Base-by-base conservation (phyloP, 2,888 invertebrate genomes). In the Andrena praecox region DNA sequence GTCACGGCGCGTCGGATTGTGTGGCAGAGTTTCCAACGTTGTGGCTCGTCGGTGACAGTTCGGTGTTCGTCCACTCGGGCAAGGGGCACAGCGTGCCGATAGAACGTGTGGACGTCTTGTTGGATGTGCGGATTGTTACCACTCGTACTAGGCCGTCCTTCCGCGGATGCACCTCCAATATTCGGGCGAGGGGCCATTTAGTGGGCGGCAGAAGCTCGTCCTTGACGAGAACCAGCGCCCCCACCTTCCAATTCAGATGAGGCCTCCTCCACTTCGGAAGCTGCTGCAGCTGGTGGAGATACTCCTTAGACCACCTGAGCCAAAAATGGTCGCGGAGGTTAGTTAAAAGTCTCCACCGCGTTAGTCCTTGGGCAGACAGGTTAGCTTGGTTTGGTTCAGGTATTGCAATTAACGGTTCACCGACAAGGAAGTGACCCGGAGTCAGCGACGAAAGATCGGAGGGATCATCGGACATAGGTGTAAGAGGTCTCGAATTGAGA, bases 351-450 rank as follows among this genome's bases (percentile, higher is more conserved):
- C 5, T 48, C 48, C 48, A 48, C 2, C 48, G 48, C 0, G 48
- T 12, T 12, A 16, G 2, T 2, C 16, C 48, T 12, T 16, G 10
- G 1, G 2, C 10, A 12, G 48, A 48, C 10, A 4, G 0, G 5
- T 2, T 10, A 0, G 16, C 2, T 12, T 2, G 0, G 2, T 10
- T 8, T 10, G 29, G 33, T 8, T 52, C 50, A 1, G 67, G 31
- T 0, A 24, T 2, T 1, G 16, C 20, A 7, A 8, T 7, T 1
- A 33, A 10, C 0, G 52, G 2, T 0, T 31, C 33, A 0, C 67
- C 67, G 1, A 67, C n/a, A 0, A 54, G 7, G 1, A 68, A 54
- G 33, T 68, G 54, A 0, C 20, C 54, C 0, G 67, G 67, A 3
- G 67, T 68, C 0, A 68, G 20, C 2, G 33, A 33, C 0, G 33